Conservation (phyloP, 2,797 vertebrate genomes). For the Myripristis jacobus region DNA sequence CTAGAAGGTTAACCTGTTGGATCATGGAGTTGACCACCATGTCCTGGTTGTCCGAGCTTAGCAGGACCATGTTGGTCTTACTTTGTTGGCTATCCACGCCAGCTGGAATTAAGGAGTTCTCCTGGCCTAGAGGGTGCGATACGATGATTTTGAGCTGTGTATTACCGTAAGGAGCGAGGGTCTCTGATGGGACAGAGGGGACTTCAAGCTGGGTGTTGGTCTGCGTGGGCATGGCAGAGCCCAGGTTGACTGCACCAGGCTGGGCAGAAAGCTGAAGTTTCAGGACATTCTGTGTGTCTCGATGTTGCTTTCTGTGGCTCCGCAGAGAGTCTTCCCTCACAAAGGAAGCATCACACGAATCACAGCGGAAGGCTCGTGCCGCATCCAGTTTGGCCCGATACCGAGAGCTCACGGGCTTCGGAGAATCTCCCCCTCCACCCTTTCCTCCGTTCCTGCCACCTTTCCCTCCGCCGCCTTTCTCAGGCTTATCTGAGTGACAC, state of each 20-base stretch:
- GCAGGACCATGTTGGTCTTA: constrained; percentile 72
- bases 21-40: constrained; percentile 87
- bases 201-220: constrained; percentile 38
- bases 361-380: constrained; percentile 90
- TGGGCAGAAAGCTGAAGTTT: constrained; percentile 78
- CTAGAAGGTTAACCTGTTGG: constrained; percentile 92
- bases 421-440: constrained; percentile 60
- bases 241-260: neutral
- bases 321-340: constrained; percentile 96
- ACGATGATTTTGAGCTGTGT: constrained; percentile 93
- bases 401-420: constrained; percentile 82
- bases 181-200: constrained; percentile 50
- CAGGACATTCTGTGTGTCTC: constrained; percentile 75
- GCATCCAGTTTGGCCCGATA: constrained; percentile 92
- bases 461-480: constrained; percentile 67
- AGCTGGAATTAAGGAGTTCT: constrained; percentile 76
- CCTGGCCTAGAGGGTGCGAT: constrained; percentile 83
- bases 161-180: constrained; percentile 79
- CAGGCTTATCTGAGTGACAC: constrained; percentile 87
- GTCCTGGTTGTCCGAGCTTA: constrained; percentile 77
- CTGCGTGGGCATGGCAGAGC: constrained; percentile 32
- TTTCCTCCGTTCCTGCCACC: constrained; percentile 69
- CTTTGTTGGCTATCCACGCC: constrained; percentile 57
- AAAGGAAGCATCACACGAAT: constrained; percentile 91
- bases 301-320: constrained; percentile 95